Base-by-base conservation (phyloP, 1,140 invertebrate genomes). In the Papilio aristodemus region DNA sequence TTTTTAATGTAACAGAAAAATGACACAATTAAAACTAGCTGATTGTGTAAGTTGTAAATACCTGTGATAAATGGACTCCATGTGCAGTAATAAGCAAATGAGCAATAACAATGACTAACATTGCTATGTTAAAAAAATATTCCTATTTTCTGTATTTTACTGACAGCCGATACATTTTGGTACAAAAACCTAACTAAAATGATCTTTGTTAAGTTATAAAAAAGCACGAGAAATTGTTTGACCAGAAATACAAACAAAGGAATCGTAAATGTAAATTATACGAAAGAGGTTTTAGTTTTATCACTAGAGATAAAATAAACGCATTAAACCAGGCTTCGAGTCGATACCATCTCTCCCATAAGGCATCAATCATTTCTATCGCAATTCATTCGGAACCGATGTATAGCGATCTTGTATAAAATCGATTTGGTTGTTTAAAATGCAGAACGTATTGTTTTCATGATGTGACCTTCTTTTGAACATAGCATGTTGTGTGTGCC, bases 381-480 rank as follows among this genome's bases (percentile, higher is more conserved):
- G 19, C 8, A 25, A 54, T 54, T 25, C 46, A 54, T 54, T 54
- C 22, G 2, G 17, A 54, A 54, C 46, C 19, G 46, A 22, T 19
- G 46, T 54, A 22, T 54, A 54, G 46, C 46, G 46, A 46, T 46
- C 43, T 54, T 54, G 46, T 54, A 54, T 22, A 54, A 54, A 54
- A 54, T 54, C 46, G 46, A 54, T 54, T 54, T 54, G 46, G 46
- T 54, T 54, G 19, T 54, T 54, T 22, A 54, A 54, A 54, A 54
- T 54, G 46, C 46, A 54, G 46, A 54, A 54, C 46, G 46, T 54
- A 54, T 54, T 54, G 46, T 54, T 54, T 54, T 54, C 46, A 54
- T 54, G 46, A 54, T 10, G 46, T 19, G 46, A 54, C 46, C 46
- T 54, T 19, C 19, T 54, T 54, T 54, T 54, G 9, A 54, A 54